Evolutionary conservation across 92 coral and sea anemone species (phyloP).

Genomic region (Micromussa lordhowensis): DNA sequence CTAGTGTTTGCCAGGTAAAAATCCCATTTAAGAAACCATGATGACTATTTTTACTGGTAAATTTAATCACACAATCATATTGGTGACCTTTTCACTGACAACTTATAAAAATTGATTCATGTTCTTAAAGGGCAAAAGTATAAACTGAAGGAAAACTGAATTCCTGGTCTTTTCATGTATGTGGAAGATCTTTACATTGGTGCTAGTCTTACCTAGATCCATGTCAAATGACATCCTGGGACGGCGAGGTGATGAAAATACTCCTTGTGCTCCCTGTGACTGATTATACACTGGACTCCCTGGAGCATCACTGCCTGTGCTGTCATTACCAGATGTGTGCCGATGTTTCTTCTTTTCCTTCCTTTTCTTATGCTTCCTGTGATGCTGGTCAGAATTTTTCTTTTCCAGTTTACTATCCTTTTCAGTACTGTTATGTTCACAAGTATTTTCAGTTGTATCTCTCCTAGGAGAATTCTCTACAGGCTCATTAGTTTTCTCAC

Average conservation of each 20-base stretch:
- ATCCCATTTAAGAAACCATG: too few relatives aligned
- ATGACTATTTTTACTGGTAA: too few relatives aligned
- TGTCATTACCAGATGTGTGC: constrained; percentile 87
- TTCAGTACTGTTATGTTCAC: constrained; percentile 56
- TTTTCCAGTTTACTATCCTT: constrained; percentile 65
- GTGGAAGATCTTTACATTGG: background rate
- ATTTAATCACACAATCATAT: too few relatives aligned
- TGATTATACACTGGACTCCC: constrained; percentile 75
- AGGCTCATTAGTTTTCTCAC: constrained; percentile 31
- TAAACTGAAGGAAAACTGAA: background rate
- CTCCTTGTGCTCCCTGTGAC: constrained; percentile 63
- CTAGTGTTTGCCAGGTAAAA: too few relatives aligned
- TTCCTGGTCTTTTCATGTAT: background rate
- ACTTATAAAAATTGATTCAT: too few relatives aligned
- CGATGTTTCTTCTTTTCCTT: constrained; percentile 84
- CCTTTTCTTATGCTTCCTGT: constrained; percentile 71
- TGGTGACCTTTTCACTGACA: background rate
- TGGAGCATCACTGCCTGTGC: constrained; percentile 85
- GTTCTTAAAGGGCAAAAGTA: background rate
- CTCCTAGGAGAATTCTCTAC: constrained; percentile 27
- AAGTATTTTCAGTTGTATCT: constrained; percentile 10
- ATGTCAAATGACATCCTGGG: constrained; percentile 84
- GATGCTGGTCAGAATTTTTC: constrained; percentile 78
- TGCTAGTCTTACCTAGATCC: constrained; percentile 73
- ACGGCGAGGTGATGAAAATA: constrained; percentile 76